Evolutionary conservation across 2,113 vertebrate genomes (phyloP).

Genomic region (Pelmatolapia mariae): DNA sequence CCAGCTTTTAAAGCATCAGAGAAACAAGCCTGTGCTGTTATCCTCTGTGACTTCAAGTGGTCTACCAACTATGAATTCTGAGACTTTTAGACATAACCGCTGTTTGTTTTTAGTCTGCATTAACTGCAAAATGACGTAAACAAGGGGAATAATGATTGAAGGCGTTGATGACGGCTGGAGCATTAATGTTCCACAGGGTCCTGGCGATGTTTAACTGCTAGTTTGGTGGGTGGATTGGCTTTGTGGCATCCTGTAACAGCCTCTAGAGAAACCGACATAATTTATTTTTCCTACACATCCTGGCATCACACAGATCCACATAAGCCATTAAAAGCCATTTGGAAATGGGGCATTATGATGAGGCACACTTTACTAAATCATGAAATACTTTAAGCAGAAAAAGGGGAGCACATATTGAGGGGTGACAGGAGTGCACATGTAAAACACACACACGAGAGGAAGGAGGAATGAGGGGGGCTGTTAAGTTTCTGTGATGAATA

Average conservation of each 20-base stretch:
- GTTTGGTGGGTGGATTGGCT: conserved; percentile 50
- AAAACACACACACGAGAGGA: background rate
- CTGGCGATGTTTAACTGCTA: conserved; percentile 44
- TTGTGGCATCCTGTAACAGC: conserved; percentile 57
- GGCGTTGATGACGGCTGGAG: conserved; percentile 36
- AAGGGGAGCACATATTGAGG: background rate
- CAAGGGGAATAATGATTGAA: conserved; percentile 41
- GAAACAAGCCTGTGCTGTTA: background rate
- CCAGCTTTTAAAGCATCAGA: background rate
- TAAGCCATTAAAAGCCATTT: conserved; percentile 56
- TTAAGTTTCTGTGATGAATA: conserved; percentile 19
- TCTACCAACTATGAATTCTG: background rate
- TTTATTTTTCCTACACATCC: conserved; percentile 54
- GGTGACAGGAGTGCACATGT: conserved; percentile 12
- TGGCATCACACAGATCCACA: conserved; percentile 42
- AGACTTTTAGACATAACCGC: conserved; percentile 10
- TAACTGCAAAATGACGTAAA: conserved; percentile 43
- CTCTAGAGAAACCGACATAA: conserved; percentile 43
- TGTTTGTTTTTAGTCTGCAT: conserved; percentile 48
- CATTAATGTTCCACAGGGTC: conserved; percentile 40
- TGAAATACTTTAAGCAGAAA: background rate
- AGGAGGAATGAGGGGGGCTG: background rate
- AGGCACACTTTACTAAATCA: conserved; percentile 36
- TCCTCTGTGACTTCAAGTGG: background rate
- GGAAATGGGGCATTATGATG: conserved; percentile 42